Evolutionary conservation across 2,113 vertebrate genomes (phyloP), one percentile per base, ranked within the genome.

Genomic region (Oplegnathus fasciatus): DNA sequence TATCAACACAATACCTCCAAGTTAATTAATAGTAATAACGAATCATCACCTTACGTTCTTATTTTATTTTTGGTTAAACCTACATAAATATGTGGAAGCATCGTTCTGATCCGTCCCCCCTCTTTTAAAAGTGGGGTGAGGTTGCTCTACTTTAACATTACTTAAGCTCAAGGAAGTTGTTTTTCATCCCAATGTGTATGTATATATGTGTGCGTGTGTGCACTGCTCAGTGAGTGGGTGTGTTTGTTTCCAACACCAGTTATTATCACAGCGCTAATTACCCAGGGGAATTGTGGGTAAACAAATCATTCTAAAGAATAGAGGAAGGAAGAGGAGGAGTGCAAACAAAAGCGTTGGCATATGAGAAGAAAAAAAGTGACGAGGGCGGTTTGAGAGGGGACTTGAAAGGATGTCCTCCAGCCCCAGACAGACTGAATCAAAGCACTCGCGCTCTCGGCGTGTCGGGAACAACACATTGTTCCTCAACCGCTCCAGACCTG

Each of bases 211-310:
- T 83, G 80, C 81, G 67, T 86, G 76, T 83, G 80, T 82, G 80
- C 40, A 20, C 79, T 71, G 66, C 60, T 83, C 60, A 87, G 80
- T 32, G 88, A 88, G 90, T 88, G 88, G 86, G 90, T 82, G 91
- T 91, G 87, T 94, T 93, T 93, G 90, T 92, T 91, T 92, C 88
- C 89, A 86, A 93, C 90, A 93, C 83, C 78, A 91, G 89, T 89
- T 89, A 93, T 94, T 94, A 94, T 90, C 92, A 93, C 79, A 84
- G 85, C 82, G 71, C 88, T 93, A 93, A 94, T 94, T 93, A 93
- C 88, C 91, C 91, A 86, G 58, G 90, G 87, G 93, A 57, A 90
- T 86, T 92, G 86, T 89, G 93, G 91, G 92, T 91, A 93, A 93
- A 94, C 92, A 94, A 93, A 92, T 87, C 88, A 87, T 84, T 87